Evolutionary conservation across 2,797 vertebrate species (phyloP), one percentile per base, ranked within the genome.

Genomic region (Margarornis squamiger): DNA sequence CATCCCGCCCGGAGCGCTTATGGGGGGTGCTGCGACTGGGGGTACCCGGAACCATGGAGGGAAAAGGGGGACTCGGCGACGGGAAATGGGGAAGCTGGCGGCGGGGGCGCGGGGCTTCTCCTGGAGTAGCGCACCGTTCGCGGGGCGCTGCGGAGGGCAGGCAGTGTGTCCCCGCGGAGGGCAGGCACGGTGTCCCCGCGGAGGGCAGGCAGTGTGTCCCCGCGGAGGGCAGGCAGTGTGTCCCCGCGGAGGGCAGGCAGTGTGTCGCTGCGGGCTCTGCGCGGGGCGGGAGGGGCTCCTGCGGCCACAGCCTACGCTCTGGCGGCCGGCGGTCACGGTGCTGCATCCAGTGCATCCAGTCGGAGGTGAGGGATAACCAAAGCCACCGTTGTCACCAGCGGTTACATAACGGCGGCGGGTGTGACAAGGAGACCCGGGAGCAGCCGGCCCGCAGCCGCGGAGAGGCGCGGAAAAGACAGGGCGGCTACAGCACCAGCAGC

Each of bases 11-110:
- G 20, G 30, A 41, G 30, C 51, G 1, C 29, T 16, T 21, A 1
- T 0, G 7, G 19, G 14, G 49, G 9, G 8, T 38, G 16, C 58
- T 10, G 52, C 10, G 13, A 0, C 39, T 3, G 17, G 13, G 34
- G 38, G 22, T 32, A 30, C 52, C 24, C 22, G 24, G 24, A 62
- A 17, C n/a, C 29, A 36, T 5, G 7, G 29, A 3, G 15, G 17
- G 1, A 12, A 6, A 6, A 23, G 22, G 15, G 29, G 20, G 46
- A 19, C 12, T 3, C 57, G 10, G 27, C 67, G 7, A 41, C 11
- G 14, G 14, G 1, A 10, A 8, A 4, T 30, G 21, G 12, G 27
- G 32, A 34, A 24, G 23, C 5, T 45, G 10, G 29, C 59, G 9
- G 46, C 3, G 26, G 41, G 36, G 22, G 32, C 48, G 10, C 22